Conservation (phyloP, 2,113 vertebrate species). For the Poecilia latipinna region DNA sequence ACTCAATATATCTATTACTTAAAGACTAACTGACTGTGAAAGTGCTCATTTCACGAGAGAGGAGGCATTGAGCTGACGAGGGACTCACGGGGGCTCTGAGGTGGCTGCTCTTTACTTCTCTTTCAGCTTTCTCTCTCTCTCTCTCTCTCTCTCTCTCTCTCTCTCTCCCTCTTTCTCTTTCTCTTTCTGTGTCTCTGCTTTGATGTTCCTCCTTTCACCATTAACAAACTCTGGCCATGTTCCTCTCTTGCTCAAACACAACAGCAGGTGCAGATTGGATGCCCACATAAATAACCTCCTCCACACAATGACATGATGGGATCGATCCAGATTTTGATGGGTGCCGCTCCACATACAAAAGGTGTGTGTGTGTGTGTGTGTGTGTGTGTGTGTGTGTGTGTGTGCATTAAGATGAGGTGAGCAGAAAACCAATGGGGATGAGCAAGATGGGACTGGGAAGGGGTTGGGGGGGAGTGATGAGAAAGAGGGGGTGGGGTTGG, state of each 20-base stretch:
- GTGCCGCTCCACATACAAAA: constrained; percentile 88
- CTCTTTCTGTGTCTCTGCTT: constrained; percentile 54
- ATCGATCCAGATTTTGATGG: constrained; percentile 99
- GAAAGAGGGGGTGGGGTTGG: constrained; percentile 59
- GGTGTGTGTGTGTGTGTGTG: constrained; percentile 50
- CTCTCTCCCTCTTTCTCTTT: constrained; percentile 35
- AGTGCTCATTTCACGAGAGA: constrained; percentile 92
- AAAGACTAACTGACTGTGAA: constrained; percentile 99
- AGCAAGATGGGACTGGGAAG: constrained; percentile 53
- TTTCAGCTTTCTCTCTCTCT: constrained; percentile 42
- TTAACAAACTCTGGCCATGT: constrained; percentile 99
- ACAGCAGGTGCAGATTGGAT: constrained; percentile 98
- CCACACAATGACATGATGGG: constrained; percentile 89
- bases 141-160: not conserved
- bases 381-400: constrained; percentile 18
- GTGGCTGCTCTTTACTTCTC: constrained; percentile 78
- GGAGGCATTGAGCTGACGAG: constrained; percentile 86
- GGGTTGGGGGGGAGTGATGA: constrained; percentile 61
- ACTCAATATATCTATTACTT: constrained; percentile 99
- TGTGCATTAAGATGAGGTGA: constrained; percentile 39
- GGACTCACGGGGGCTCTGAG: constrained; percentile 88
- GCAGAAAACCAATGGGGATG: constrained; percentile 64
- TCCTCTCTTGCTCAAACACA: constrained; percentile 94
- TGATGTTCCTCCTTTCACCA: constrained; percentile 94
- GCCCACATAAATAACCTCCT: constrained; percentile 99